Percentiles rank a stretch among this genome's conserved stretches.
These are phyloP conservation scores for Gallinago stenura DNA, from an alignment of 2,797 vertebrate genomes.

Conservation along the genomic window DNA sequence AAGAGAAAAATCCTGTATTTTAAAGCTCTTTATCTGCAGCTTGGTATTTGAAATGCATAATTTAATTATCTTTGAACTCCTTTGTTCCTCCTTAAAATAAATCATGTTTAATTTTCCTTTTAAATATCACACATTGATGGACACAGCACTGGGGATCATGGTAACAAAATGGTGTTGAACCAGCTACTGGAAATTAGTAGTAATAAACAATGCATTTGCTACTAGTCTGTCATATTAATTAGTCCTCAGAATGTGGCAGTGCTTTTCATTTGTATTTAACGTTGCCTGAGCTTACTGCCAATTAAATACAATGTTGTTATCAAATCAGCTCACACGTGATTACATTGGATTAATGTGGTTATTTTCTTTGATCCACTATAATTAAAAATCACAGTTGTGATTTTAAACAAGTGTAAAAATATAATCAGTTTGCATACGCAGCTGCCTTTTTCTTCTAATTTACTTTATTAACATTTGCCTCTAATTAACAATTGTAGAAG, in stretches of 20 bases:
- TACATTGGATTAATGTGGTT: constrained; percentile 56
- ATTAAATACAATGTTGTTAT: constrained; percentile 67
- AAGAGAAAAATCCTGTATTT: constrained; percentile 27
- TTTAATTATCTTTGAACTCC: constrained; percentile 59
- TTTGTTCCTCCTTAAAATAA: constrained; percentile 58
- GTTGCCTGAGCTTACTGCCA: constrained; percentile 52
- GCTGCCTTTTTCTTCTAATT: constrained; percentile 55
- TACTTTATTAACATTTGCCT: constrained; percentile 54
- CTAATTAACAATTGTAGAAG: constrained; percentile 18
- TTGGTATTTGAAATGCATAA: constrained; percentile 57
- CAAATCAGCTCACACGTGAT: constrained; percentile 57
- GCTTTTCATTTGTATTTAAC: constrained; percentile 67
- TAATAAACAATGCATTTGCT: constrained; percentile 69
- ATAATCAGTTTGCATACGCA: constrained; percentile 45
- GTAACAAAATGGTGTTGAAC: constrained; percentile 59
- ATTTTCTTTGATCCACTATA: constrained; percentile 61
- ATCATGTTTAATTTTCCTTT: constrained; percentile 36
- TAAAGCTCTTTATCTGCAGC: constrained; percentile 29
- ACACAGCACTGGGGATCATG: not conserved
- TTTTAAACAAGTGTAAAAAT: constrained; percentile 73
- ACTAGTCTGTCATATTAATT: constrained; percentile 60
- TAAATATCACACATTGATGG: constrained; percentile 41
- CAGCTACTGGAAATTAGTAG: constrained; percentile 58
- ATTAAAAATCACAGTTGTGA: constrained; percentile 68
- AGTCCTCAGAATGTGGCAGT: constrained; percentile 49